Evolutionary conservation across 1,140 invertebrate species (phyloP).

Genomic region (Penaeus indicus): DNA sequence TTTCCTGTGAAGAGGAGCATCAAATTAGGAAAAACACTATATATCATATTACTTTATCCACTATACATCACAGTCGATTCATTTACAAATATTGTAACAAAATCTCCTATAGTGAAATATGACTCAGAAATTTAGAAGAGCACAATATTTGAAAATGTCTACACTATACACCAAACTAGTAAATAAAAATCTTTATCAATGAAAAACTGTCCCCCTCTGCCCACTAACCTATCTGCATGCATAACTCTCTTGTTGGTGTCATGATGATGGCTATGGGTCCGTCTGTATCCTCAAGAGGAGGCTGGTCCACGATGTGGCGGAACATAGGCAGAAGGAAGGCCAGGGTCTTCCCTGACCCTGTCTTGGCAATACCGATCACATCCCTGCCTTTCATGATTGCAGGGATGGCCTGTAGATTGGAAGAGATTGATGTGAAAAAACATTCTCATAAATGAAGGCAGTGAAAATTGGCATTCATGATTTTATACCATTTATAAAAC

Average conservation of each 20-base stretch:
- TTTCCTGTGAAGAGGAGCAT: conserved; percentile 73
- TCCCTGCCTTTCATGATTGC: conserved; percentile 97
- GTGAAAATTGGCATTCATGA: neutral
- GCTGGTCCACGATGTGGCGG: conserved; percentile 96
- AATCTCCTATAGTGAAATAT: too few relatives aligned
- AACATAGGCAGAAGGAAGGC: conserved; percentile 99
- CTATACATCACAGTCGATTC: too few relatives aligned
- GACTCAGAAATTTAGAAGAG: too few relatives aligned
- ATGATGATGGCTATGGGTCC: conserved; percentile 97
- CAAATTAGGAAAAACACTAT: neutral
- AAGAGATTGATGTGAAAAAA: neutral
- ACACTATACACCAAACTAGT: too few relatives aligned
- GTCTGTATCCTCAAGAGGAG: conserved; percentile 92
- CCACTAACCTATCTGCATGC: conserved; percentile 90
- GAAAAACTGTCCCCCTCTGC: neutral
- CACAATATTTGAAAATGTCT: too few relatives aligned
- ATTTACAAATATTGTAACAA: neutral
- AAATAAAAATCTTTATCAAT: too few relatives aligned
- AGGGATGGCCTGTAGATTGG: conserved; percentile 87
- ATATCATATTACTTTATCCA: too few relatives aligned
- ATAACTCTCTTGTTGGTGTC: conserved; percentile 97
- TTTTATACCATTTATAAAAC: neutral
- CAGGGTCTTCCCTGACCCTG: conserved; percentile 98
- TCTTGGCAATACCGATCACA: conserved; percentile 99
- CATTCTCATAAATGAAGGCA: conserved; percentile 1